phyloP scores from a whole-genome alignment of 2,113 vertebrate species.

The Thomomys bottae region DNA sequence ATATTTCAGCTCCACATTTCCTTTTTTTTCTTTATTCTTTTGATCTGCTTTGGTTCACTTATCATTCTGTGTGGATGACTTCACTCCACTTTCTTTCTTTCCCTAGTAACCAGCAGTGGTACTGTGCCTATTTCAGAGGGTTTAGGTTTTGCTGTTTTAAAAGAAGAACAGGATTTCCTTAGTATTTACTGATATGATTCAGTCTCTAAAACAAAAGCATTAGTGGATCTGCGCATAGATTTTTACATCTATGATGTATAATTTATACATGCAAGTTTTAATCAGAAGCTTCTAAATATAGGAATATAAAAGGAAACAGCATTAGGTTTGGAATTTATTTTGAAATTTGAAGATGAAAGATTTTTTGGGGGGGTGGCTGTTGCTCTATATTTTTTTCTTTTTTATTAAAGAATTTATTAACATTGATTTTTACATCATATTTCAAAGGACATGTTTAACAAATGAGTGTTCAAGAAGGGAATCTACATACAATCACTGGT shows the following conservation, averaged over 20 bases:
- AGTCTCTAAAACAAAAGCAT: background rate
- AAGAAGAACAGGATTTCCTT: conserved; percentile 17
- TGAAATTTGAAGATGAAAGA: conserved; percentile 8
- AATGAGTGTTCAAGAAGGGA: no score
- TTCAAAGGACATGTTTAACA: no score
- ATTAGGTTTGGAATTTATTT: background rate
- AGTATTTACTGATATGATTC: background rate
- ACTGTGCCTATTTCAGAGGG: conserved; percentile 70
- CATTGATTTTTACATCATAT: no score
- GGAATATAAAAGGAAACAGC: background rate
- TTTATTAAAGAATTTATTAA: no score
- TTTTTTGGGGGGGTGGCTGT: no score
- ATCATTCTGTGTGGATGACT: conserved; percentile 92
- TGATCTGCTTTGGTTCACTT: conserved; percentile 96
- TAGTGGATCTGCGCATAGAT: background rate
- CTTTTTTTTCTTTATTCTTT: conserved; percentile 89
- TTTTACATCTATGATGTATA: background rate
- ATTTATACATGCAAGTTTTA: conserved; percentile 35
- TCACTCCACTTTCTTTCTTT: conserved; percentile 86
- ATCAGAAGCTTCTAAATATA: background rate
- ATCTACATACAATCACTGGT: no score
- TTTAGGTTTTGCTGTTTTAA: background rate
- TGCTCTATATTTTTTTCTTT: no score
- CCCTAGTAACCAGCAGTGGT: conserved; percentile 76
- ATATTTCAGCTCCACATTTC: conserved; percentile 96